Conservation (phyloP, 2,888 invertebrate species). For the Nymphalis polychloros region DNA sequence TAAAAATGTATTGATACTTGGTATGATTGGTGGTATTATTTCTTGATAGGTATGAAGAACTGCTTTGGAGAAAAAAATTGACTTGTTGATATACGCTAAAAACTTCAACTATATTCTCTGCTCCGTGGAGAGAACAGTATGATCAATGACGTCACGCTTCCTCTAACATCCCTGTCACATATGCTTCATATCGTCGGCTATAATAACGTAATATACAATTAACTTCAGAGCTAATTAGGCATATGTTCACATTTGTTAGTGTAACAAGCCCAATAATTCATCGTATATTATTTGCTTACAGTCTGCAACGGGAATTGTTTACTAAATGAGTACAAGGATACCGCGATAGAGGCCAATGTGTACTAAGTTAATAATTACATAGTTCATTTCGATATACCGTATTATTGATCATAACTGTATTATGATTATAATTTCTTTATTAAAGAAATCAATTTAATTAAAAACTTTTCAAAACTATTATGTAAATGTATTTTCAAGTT, state of each 20-base stretch:
- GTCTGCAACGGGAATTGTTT: constrained; percentile 68
- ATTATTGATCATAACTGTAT: constrained; percentile 32
- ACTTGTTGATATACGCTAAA: background rate
- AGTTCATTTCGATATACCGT: constrained; percentile 48
- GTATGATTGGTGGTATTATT: no score
- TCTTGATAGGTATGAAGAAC: no score
- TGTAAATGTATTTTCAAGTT: no score
- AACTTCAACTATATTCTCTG: background rate
- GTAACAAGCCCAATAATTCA: constrained; percentile 65
- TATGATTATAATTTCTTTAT: constrained; percentile 9
- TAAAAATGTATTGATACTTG: no score
- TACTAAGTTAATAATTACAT: constrained; percentile 77
- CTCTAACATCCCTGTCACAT: constrained; percentile 17
- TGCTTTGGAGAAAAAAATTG: no score
- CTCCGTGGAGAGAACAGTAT: background rate
- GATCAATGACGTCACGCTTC: constrained; percentile 19
- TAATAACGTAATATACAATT: constrained; percentile 42
- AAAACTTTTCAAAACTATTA: no score
- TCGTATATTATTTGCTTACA: constrained; percentile 70
- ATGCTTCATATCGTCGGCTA: constrained; percentile 31
- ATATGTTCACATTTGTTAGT: constrained; percentile 44
- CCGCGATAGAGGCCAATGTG: constrained; percentile 68
- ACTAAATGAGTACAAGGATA: constrained; percentile 72
- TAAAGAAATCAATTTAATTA: background rate
- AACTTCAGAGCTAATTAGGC: constrained; percentile 48